Base-by-base conservation (phyloP, 2,797 vertebrate genomes). In the Neosilurus mollespiculum region DNA sequence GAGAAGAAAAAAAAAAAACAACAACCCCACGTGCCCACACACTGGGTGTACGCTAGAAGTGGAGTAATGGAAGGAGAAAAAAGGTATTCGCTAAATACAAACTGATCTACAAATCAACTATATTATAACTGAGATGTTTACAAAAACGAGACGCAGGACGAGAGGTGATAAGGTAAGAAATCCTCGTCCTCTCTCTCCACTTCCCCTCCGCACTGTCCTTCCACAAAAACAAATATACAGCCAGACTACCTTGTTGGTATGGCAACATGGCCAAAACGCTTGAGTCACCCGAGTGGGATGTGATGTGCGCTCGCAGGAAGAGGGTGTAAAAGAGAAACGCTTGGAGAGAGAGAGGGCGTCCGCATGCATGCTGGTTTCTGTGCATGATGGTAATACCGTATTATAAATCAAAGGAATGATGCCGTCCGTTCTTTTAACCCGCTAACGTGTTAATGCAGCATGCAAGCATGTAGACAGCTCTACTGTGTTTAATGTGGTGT, bases 221-320 rank as follows among this genome's bases (percentile, higher is more conserved):
- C 56, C 15, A 71, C 69, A 70, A 84, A 84, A 85, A 84, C 84
- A 87, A 80, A 86, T 51, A 61, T 51, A 81, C 80, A 70, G 49
- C 67, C 79, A 80, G 84, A 80, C 78, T 81, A 80, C 66, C 85
- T 62, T 53, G 89, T 88, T 86, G 87, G 73, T 86, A 86, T 88
- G 86, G 86, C 82, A 89, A 90, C 87, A 82, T 71, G 80, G 76
- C 71, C 80, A 85, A 85, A 87, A 86, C 86, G 87, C 85, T 87
- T 87, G 87, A 88, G 82, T 88, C 86, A 90, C 51, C 70, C 71
- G 64, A 34, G 73, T 64, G 34, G 76, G 37, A 67, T 37, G 67
- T 62, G 83, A 67, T 37, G 67, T 62, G 83, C n/a, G 30, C 67
- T 73, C 22, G 34, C 34, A 58, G 24, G 61, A 37, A 49, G 37